Evolutionary conservation across 2,888 invertebrate genomes (phyloP).

Genomic region (Glaucopsyche alexis): DNA sequence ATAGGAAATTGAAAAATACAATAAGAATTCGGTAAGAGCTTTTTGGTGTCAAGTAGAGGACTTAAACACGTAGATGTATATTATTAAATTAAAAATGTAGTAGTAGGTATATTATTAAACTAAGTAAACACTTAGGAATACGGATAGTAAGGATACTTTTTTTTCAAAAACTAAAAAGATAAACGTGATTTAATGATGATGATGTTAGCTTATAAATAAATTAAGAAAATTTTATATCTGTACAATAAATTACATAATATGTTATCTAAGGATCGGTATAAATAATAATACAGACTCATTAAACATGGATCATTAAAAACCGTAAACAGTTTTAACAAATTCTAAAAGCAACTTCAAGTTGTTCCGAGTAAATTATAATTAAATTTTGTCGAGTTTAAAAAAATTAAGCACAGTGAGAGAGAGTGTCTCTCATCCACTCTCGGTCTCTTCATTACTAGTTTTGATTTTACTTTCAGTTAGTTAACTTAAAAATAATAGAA

Average conservation of each 20-base stretch:
- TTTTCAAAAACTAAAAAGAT: too few relatives aligned
- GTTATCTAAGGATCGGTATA: not conserved
- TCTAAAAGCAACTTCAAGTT: not conserved
- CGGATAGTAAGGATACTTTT: too few relatives aligned
- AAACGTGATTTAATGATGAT: too few relatives aligned
- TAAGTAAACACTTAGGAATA: too few relatives aligned
- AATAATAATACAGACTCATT: not conserved
- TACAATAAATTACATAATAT: not conserved
- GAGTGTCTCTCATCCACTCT: not conserved
- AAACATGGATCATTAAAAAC: slow-evolving; percentile 1
- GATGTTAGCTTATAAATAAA: too few relatives aligned
- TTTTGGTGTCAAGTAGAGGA: not conserved
- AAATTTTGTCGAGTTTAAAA: not conserved
- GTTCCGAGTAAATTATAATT: not conserved
- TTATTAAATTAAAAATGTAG: too few relatives aligned
- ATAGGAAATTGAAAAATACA: slow-evolving; percentile 24
- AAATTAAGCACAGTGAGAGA: not conserved
- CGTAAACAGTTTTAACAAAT: not conserved
- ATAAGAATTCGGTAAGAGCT: slow-evolving; percentile 8
- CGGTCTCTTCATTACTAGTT: not conserved
- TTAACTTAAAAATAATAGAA: too few relatives aligned
- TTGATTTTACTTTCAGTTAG: not conserved
- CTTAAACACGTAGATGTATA: not conserved
- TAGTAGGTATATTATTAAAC: too few relatives aligned
- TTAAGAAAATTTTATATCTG: not conserved